Percentiles rank a stretch among this genome's conserved stretches.
These are phyloP conservation scores for Adelosebastes latens DNA, from an alignment of 2,797 vertebrate species.

Conservation along the genomic window DNA sequence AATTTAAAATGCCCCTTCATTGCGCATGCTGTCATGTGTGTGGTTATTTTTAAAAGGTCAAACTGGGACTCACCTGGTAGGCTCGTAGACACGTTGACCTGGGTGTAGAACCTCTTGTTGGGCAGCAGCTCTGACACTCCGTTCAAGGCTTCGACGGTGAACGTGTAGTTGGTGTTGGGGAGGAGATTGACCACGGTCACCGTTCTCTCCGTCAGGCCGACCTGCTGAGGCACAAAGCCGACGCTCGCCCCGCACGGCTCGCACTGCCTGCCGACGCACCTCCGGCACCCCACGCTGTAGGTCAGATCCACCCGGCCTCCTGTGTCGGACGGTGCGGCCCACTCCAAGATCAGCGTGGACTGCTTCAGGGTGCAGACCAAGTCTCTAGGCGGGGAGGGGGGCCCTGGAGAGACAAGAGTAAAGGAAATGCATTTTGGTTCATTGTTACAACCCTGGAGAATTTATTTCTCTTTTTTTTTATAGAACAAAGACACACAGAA, in stretches of 20 bases:
- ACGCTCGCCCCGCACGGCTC: constrained; percentile 88
- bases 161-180: constrained; percentile 91
- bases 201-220: constrained; percentile 86
- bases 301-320: constrained; percentile 90
- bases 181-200: constrained; percentile 92
- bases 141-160: constrained; percentile 90
- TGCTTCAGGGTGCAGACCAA: constrained; percentile 90
- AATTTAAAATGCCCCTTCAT: background rate
- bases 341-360: constrained; percentile 89
- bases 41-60: background rate
- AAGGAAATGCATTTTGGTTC: background rate
- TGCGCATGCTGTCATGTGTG: background rate
- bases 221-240: constrained; percentile 92
- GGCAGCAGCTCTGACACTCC: constrained; percentile 89
- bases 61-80: constrained; percentile 79
- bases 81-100: constrained; percentile 90
- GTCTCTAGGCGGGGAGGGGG: constrained; percentile 90
- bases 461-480: background rate
- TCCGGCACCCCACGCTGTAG: constrained; percentile 89
- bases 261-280: constrained; percentile 80
- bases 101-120: constrained; percentile 84
- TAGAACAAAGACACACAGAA: background rate
- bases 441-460: background rate
- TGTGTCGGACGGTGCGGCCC: constrained; percentile 85
- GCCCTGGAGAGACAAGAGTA: constrained; percentile 77